Conservation (phyloP, 35 echinoderm and acorn worm species). For the Acanthaster planci region DNA sequence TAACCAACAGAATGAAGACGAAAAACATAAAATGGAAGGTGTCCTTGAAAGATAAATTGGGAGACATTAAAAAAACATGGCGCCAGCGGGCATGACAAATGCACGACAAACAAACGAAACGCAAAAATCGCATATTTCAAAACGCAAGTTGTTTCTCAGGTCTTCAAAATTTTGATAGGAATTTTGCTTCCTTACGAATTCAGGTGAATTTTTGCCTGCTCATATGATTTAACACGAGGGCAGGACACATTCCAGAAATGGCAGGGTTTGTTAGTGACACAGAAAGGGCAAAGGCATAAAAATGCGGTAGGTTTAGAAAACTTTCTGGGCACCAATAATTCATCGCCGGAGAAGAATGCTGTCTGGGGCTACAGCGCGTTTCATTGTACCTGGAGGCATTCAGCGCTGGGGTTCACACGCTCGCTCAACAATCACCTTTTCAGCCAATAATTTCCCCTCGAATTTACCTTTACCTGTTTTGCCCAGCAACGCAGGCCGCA, state of each 20-base stretch:
- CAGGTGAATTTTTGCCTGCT: too few relatives aligned
- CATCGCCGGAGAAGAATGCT: not conserved
- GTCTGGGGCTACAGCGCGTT: not conserved
- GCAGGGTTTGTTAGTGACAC: too few relatives aligned
- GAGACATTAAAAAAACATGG: not conserved
- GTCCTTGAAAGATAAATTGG: not conserved
- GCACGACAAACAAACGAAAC: too few relatives aligned
- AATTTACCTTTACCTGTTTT: slow-evolving; percentile 1
- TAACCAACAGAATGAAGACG: not conserved
- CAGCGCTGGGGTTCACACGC: not conserved
- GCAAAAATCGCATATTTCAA: too few relatives aligned
- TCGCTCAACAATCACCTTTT: not conserved
- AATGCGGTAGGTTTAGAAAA: not conserved
- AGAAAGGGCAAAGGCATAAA: not conserved
- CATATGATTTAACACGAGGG: too few relatives aligned
- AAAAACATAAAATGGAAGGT: not conserved
- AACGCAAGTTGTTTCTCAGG: too few relatives aligned
- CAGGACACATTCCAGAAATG: too few relatives aligned
- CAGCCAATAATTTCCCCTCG: not conserved
- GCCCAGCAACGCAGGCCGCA: not conserved
- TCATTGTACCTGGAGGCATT: not conserved
- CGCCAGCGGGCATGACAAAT: not conserved
- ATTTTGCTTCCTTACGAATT: too few relatives aligned
- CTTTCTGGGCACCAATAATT: not conserved
- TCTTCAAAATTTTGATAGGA: too few relatives aligned